Conservation (phyloP, 2,888 invertebrate genomes). For the Protophormia terraenovae region DNA sequence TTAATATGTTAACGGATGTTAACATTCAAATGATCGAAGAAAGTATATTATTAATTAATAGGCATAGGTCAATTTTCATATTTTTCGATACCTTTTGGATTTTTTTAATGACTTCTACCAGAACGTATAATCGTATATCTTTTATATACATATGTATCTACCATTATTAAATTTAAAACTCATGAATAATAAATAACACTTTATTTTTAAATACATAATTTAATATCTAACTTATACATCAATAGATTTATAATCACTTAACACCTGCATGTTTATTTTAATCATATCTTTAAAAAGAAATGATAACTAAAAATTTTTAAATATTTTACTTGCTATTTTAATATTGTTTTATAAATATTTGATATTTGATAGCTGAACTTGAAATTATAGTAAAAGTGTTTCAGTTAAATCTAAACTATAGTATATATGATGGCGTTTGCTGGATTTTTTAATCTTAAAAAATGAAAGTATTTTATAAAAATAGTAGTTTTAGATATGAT, state of each 20-base stretch:
- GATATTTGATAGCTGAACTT: too few species aligned
- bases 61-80: too few species aligned
- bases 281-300: not conserved
- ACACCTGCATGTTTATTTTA: not conserved
- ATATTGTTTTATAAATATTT: not conserved
- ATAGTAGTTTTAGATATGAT: not conserved
- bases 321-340: not conserved
- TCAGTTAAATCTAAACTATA: not conserved
- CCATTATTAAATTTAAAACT: not conserved
- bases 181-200: not conserved
- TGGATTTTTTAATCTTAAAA: not conserved
- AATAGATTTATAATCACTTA: not conserved
- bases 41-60: too few species aligned
- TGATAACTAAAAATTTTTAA: not conserved
- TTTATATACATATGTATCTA: too few species aligned
- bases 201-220: not conserved
- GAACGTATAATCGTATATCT: too few species aligned
- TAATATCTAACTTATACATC: not conserved
- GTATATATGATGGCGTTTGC: too few species aligned
- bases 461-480: not conserved
- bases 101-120: too few species aligned
- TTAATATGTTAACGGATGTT: too few species aligned
- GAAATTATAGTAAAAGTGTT: not conserved
- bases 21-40: too few species aligned
- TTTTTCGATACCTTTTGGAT: too few species aligned